phyloP scores from a whole-genome alignment of 2,888 invertebrate genomes.

The Leucoma salicis region DNA sequence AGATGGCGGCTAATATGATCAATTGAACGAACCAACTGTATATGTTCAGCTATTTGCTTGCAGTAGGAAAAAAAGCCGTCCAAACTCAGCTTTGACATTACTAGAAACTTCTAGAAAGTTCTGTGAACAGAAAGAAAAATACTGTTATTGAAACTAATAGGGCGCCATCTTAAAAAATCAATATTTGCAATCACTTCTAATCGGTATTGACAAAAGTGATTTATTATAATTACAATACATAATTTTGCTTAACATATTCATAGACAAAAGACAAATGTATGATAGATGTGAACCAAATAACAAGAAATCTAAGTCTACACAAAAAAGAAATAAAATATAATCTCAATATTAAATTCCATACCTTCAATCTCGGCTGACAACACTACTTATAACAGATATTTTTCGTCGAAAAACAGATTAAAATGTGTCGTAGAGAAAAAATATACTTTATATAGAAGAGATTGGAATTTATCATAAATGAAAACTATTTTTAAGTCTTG shows the following conservation, averaged over 20 bases:
- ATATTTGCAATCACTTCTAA: not conserved
- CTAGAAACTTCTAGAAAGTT: conserved; percentile 61
- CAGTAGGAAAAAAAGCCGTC: conserved; percentile 82
- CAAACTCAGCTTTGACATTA: conserved; percentile 78
- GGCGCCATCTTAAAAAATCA: conserved; percentile 10
- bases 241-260: not conserved
- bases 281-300: conserved; percentile 23
- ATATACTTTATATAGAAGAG: conserved; percentile 41
- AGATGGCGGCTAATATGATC: conserved; percentile 55
- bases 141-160: conserved; percentile 47
- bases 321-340: not conserved
- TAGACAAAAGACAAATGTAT: conserved; percentile 6
- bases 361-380: conserved; percentile 20
- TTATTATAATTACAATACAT: not conserved
- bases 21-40: conserved; percentile 79
- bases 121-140: conserved; percentile 73
- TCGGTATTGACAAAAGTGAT: conserved; percentile 7
- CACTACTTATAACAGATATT: conserved; percentile 77
- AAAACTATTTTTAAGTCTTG: conserved; percentile 24
- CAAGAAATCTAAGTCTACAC: conserved; percentile 21
- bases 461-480: conserved; percentile 73
- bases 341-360: conserved; percentile 10
- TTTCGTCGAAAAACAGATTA: conserved; percentile 73
- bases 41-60: conserved; percentile 81
- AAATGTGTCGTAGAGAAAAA: conserved; percentile 58